Evolutionary conservation across 2,797 vertebrate species (phyloP), one percentile per base, ranked within the genome.

Genomic region (Scolopax bukidnonensis): DNA sequence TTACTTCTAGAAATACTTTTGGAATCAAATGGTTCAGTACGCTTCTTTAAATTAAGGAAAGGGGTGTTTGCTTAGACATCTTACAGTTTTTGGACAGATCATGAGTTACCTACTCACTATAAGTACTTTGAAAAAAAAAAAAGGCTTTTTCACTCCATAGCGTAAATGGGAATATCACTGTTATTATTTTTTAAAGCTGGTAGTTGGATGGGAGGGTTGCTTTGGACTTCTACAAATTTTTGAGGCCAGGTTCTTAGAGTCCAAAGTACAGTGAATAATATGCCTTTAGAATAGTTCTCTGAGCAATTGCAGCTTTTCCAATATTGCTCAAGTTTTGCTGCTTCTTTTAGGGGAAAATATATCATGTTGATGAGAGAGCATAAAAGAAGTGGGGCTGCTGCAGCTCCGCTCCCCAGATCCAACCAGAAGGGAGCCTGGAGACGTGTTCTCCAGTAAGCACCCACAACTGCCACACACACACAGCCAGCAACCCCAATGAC

Each of bases 401-500:
- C 79, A 78, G 79, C 57, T 77, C 18, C 1, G 0, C 64, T n/a
- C 27, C 32, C 18, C 32, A 12, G n/a, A 27, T 32, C 16, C n/a
- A 17, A 6, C 30, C 25, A 23, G 70, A 4, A 20, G 41, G 1
- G 0, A 64, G 54, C 63, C 76, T 57, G 41, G 15, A 60, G 87
- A 11, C 3, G 2, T 1, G 4, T 57, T 57, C n/a, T 36, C 65
- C 0, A 2, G 77, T 36, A 27, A 65, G 9, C 33, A 41, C 27
- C 36, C 19, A 1, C n/a, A 5, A 11, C 7, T 7, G 7, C 11
- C 60, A 12, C 51, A 13, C 4, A 2, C 1, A 16, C 19, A 8
- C 16, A 47, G 47, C 20, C 3, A 4, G 60, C 48, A 54, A 12
- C 12, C 4, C 21, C 0, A 3, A 10, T 32, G 33, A 43, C 47